Conservation (phyloP, 2,113 vertebrate genomes). For the Thinocorus orbignyianus region DNA sequence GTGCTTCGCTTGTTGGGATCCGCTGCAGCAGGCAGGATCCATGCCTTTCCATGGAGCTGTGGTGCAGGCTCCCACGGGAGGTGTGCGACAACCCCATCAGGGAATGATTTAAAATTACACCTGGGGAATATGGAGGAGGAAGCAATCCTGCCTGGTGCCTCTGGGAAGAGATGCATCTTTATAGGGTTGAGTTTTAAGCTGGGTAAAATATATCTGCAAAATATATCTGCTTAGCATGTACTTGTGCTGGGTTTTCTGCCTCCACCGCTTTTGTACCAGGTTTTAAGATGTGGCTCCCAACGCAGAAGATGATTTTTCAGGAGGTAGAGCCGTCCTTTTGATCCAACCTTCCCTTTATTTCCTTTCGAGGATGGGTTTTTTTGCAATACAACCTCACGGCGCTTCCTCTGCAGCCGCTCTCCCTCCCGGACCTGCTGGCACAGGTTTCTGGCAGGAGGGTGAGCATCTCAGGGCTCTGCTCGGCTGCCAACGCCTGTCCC, state of each 20-base stretch:
- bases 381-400: rapidly evolving
- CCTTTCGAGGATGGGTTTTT: background rate
- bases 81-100: background rate
- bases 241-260: background rate
- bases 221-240: rapidly evolving
- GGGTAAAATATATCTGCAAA: background rate
- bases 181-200: background rate
- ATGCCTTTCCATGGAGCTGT: background rate
- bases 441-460: background rate
- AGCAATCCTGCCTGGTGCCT: background rate
- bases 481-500: background rate
- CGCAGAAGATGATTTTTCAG: background rate
- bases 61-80: background rate
- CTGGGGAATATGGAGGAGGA: background rate
- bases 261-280: background rate
- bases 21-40: background rate
- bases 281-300: background rate
- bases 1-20: background rate
- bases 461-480: background rate
- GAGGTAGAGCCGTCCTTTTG: background rate
- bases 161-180: background rate
- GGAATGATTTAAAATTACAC: background rate
- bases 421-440: rapidly evolving
- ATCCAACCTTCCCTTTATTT: background rate
- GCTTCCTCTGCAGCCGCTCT: background rate